Evolutionary conservation across 2,113 vertebrate genomes (phyloP).

Genomic region (Anhinga anhinga): DNA sequence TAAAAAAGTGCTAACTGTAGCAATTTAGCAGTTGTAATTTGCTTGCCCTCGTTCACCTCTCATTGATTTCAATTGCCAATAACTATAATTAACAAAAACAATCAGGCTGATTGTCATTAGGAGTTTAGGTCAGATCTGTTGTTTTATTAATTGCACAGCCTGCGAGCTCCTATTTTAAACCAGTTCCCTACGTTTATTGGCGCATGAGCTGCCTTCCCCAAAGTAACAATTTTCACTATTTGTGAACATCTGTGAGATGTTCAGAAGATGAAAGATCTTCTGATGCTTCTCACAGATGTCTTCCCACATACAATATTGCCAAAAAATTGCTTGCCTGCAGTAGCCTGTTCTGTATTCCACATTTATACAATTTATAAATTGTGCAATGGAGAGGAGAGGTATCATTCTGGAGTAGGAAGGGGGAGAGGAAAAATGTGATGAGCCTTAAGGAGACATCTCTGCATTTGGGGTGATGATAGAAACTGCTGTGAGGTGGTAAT

Average conservation of each 20-base stretch:
- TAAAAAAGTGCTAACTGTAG: slow-evolving; percentile 42
- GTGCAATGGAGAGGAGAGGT: slow-evolving; percentile 24
- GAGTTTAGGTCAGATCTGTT: slow-evolving; percentile 67
- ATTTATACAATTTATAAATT: slow-evolving; percentile 55
- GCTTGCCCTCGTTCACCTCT: slow-evolving; percentile 43
- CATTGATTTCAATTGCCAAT: slow-evolving; percentile 64
- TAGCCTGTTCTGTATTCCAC: slow-evolving; percentile 59
- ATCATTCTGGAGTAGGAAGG: slow-evolving; percentile 21
- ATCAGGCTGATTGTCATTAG: slow-evolving; percentile 67
- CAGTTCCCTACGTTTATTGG: slow-evolving; percentile 44
- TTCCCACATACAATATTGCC: slow-evolving; percentile 71
- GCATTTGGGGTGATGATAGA: background rate
- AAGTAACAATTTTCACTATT: slow-evolving; percentile 73
- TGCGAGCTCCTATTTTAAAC: slow-evolving; percentile 64
- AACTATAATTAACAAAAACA: slow-evolving; percentile 63
- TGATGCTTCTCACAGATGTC: slow-evolving; percentile 72
- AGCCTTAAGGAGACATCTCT: background rate
- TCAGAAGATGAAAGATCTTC: slow-evolving; percentile 74
- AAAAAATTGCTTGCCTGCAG: slow-evolving; percentile 63
- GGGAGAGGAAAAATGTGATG: slow-evolving; percentile 27
- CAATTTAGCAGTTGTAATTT: slow-evolving; percentile 54
- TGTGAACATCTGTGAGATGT: slow-evolving; percentile 75
- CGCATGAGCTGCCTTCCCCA: slow-evolving; percentile 60
- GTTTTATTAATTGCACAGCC: slow-evolving; percentile 64
- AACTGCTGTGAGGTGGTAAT: background rate